phyloP scores from a whole-genome alignment of 53 echinoderm and acorn worm genomes.

The Arbacia lixula region DNA sequence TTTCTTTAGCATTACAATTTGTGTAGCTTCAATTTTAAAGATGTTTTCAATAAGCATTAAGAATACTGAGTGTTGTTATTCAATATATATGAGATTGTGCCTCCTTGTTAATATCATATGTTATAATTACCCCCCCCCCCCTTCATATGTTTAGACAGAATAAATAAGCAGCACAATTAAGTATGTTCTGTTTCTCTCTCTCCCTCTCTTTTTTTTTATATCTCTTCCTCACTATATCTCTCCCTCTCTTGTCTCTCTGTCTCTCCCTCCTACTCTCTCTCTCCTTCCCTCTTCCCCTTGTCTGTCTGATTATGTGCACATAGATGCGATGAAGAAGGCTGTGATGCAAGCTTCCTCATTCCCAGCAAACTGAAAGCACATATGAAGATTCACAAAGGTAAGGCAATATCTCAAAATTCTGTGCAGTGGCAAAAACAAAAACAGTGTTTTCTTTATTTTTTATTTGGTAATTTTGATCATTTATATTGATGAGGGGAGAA shows the following conservation, averaged over 20 bases:
- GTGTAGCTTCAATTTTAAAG: too few species aligned
- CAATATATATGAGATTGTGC: too few species aligned
- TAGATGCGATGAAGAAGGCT: conserved; percentile 94
- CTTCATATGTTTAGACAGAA: neutral
- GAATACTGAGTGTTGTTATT: too few species aligned
- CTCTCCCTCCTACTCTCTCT: neutral
- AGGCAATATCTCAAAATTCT: too few species aligned
- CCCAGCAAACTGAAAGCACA: conserved; percentile 89
- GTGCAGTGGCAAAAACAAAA: too few species aligned
- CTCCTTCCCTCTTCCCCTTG: neutral
- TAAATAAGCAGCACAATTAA: neutral
- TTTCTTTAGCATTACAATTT: too few species aligned
- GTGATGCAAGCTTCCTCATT: conserved; percentile 66
- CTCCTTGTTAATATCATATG: too few species aligned
- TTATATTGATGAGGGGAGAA: too few species aligned
- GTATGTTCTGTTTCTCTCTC: neutral
- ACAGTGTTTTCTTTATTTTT: too few species aligned
- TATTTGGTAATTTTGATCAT: too few species aligned
- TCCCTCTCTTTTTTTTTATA: neutral
- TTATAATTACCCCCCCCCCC: too few species aligned
- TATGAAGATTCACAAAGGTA: conserved; percentile 85
- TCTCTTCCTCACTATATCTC: neutral
- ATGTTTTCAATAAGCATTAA: too few species aligned
- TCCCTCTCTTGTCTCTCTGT: neutral
- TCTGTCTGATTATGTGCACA: neutral